phyloP scores from a whole-genome alignment of 2,113 vertebrate genomes.

The Clupea harengus region DNA sequence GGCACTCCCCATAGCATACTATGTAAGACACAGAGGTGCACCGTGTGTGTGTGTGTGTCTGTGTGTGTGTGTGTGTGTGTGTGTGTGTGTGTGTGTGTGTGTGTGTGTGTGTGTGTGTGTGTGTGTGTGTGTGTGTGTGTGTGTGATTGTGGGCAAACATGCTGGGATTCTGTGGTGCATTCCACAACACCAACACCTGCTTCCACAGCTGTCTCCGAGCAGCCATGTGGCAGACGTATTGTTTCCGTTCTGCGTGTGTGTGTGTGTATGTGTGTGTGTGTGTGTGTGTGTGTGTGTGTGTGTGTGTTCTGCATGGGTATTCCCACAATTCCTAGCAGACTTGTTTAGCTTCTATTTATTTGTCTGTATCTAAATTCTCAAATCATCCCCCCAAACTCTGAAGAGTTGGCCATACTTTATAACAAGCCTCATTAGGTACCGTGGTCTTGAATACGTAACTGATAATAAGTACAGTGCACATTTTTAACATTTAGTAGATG shows the following conservation, averaged over 20 bases:
- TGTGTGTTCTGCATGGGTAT: background rate
- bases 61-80: constrained; percentile 19
- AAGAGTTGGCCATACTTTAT: too few species aligned
- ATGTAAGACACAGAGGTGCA: too few species aligned
- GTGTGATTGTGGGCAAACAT: background rate
- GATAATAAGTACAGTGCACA: too few species aligned
- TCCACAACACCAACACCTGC: background rate
- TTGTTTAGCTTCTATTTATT: background rate
- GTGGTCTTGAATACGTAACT: too few species aligned
- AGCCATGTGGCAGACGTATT: background rate
- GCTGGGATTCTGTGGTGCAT: background rate
- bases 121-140: background rate
- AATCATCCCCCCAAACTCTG: too few species aligned
- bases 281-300: too few species aligned
- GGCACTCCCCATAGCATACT: too few species aligned
- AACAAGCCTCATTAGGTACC: too few species aligned
- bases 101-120: constrained; percentile 16
- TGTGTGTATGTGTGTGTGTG: background rate
- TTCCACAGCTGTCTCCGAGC: background rate
- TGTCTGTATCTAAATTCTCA: too few species aligned
- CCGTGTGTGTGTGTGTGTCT: constrained; percentile 18
- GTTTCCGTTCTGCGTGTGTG: background rate
- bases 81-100: constrained; percentile 22
- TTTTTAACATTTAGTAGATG: too few species aligned
- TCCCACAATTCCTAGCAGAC: background rate